These are phyloP conservation scores for Villa cingulata DNA, from an alignment of 2,888 invertebrate species.

Conservation along the genomic window DNA sequence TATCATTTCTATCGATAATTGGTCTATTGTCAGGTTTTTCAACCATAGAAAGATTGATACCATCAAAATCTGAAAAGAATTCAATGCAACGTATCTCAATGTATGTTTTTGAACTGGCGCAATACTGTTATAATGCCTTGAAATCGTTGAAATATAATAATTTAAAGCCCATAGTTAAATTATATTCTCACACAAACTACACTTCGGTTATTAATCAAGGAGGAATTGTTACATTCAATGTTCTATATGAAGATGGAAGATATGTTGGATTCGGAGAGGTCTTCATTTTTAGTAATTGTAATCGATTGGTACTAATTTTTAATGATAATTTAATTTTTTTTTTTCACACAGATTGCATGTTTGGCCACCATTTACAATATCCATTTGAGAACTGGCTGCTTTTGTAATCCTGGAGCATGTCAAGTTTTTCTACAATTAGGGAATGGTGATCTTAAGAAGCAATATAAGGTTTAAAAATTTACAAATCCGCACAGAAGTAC, in stretches of 20 bases:
- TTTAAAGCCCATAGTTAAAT: constrained; percentile 48
- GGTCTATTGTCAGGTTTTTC: constrained; percentile 74
- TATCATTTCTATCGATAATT: constrained; percentile 73
- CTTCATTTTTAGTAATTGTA: background rate
- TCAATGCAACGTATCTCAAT: constrained; percentile 50
- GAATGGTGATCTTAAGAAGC: constrained; percentile 54
- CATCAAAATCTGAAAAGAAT: constrained; percentile 28
- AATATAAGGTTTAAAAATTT: constrained; percentile 65
- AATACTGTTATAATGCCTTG: constrained; percentile 54
- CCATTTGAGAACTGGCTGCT: constrained; percentile 83
- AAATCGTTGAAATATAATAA: constrained; percentile 54
- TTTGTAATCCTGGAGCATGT: constrained; percentile 94
- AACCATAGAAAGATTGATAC: constrained; percentile 49
- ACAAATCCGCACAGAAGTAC: too few relatives aligned
- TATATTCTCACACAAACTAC: constrained; percentile 65
- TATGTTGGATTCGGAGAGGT: constrained; percentile 84
- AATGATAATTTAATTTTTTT: too few relatives aligned
- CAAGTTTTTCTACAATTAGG: constrained; percentile 60
- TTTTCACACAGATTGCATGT: constrained; percentile 56
- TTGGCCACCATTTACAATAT: constrained; percentile 79
- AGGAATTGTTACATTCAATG: constrained; percentile 77
- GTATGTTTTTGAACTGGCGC: constrained; percentile 65
- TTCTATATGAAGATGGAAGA: constrained; percentile 59
- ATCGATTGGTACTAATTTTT: too few relatives aligned
- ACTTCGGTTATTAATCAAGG: constrained; percentile 55